Base-by-base conservation (phyloP, 2,888 invertebrate species). In the Lathronympha strigana region DNA sequence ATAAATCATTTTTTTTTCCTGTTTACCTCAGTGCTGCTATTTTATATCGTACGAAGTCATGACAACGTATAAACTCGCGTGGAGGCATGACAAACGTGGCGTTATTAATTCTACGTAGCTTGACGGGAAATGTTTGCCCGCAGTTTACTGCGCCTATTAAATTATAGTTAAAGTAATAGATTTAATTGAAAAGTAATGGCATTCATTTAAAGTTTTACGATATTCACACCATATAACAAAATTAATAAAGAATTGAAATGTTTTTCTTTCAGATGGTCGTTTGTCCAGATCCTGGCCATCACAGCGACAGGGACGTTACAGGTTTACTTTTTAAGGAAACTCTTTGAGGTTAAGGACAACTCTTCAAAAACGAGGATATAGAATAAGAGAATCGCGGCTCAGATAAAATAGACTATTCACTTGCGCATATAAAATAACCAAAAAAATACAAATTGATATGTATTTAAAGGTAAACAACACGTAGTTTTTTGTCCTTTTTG, bases 261-360 rank as follows among this genome's bases (percentile, higher is more conserved):
- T 40, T 43, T 43, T 63, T 47, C n/a, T 69, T 77, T 28, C 83
- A 92, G 91, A 67, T 98, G 98, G 97, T 98, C 98, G 0, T 76
- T 98, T 2, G 93, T 95, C 57, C 98, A 98, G 92, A 97, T 98
- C 71, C 66, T 95, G 25, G 96, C 98, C 0, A 96, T 98, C 69
- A 88, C 95, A 54, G 93, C 94, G 0, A 96, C 98, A 0, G 96
- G 96, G 9, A 93, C 95, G 0, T 77, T 95, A 23, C 95, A 97
- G 90, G 97, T 98, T 1, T 97, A 95, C 83, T 98, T 98, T 84
- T 96, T 98, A 13, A 94, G 97, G 70, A 97, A 97, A 90, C 90
- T 98, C 11, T 98, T 98, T 82, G 96, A 97, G 78, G 94, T 95
- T 0, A 96, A 95, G 80, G 90, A 93, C 33, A 94, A 94, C 66